phyloP scores from a whole-genome alignment of 2,797 vertebrate species.

The Glyptemys insculpta region DNA sequence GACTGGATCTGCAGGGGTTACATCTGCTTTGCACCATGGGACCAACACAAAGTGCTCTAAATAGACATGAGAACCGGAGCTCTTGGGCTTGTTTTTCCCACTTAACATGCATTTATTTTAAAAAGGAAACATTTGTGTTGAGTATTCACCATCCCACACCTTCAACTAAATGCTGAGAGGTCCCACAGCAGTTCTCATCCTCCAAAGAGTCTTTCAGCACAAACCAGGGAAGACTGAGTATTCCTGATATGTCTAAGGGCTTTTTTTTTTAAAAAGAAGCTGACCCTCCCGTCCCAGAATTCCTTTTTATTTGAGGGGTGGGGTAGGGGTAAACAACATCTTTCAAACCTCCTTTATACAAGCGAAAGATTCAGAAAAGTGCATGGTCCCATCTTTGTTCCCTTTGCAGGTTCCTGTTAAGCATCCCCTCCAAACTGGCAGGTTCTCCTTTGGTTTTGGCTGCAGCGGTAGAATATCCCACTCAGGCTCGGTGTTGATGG shows the following conservation, averaged over 20 bases:
- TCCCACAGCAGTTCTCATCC: background rate
- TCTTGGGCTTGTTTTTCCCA: background rate
- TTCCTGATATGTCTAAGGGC: background rate
- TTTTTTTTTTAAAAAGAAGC: background rate
- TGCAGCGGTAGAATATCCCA: background rate
- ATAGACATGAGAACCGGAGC: background rate
- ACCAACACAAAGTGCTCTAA: fast-evolving
- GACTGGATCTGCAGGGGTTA: background rate
- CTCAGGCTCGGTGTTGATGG: background rate
- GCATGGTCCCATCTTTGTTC: background rate
- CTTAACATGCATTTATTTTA: background rate
- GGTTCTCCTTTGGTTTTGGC: background rate
- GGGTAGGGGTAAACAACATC: background rate
- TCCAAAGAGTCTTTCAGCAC: background rate
- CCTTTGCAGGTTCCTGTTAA: background rate
- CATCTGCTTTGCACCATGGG: background rate
- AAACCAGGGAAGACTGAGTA: background rate
- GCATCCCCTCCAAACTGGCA: background rate
- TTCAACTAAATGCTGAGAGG: background rate
- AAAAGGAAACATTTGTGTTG: background rate
- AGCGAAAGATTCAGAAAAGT: background rate
- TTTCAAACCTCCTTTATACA: background rate
- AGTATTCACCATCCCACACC: background rate
- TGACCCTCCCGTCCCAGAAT: background rate
- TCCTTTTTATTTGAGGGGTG: background rate